These are phyloP conservation scores for Teleopsis dalmanni DNA, from an alignment of 1,140 invertebrate genomes.

Conservation along the genomic window DNA sequence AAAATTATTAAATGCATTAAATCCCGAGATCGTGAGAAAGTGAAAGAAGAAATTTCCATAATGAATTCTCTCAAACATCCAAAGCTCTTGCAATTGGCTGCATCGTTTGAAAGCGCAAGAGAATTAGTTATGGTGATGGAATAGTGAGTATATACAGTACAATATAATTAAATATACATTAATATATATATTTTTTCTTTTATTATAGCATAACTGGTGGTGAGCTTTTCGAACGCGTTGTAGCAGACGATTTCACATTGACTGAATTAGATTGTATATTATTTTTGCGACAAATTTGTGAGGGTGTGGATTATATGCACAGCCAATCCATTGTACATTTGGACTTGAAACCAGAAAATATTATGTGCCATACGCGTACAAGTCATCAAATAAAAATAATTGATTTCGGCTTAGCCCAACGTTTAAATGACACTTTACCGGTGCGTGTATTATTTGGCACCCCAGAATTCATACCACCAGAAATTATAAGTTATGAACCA, in stretches of 20 bases:
- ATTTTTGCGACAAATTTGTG: constrained; percentile 87
- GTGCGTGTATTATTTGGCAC: constrained; percentile 82
- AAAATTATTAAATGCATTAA: constrained; percentile 84
- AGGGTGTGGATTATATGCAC: constrained; percentile 86
- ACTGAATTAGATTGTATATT: constrained; percentile 84
- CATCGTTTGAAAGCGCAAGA: constrained; percentile 75
- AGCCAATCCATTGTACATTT: constrained; percentile 76
- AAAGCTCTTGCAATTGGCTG: constrained; percentile 78
- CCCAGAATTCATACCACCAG: constrained; percentile 89
- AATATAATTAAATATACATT: background rate
- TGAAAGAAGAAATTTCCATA: constrained; percentile 82
- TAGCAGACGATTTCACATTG: constrained; percentile 84
- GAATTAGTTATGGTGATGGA: constrained; percentile 91
- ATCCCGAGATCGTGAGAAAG: constrained; percentile 74
- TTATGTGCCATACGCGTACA: constrained; percentile 76
- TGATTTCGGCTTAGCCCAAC: constrained; percentile 83
- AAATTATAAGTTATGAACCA: constrained; percentile 87
- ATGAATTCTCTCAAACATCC: constrained; percentile 88
- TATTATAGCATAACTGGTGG: constrained; percentile 74
- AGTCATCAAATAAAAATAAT: constrained; percentile 76
- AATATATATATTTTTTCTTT: background rate
- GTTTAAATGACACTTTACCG: constrained; percentile 60
- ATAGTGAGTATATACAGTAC: constrained; percentile 67
- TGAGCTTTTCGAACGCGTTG: constrained; percentile 85
- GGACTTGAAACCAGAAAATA: constrained; percentile 91